Base-by-base conservation (phyloP, 1,140 invertebrate species). In the Halesus radiatus region DNA sequence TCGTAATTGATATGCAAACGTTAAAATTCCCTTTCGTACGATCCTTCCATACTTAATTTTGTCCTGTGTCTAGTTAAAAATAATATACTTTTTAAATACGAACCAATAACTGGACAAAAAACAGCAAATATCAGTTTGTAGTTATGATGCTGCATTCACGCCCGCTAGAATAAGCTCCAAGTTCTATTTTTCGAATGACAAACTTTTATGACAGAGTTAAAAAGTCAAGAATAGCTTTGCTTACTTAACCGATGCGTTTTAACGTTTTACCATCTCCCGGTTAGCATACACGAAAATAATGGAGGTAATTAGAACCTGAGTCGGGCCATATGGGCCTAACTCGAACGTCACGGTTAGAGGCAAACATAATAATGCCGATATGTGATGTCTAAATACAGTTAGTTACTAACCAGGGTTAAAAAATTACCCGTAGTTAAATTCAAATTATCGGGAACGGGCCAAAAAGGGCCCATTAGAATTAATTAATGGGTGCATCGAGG, bases 221-320 rank as follows among this genome's bases (percentile, higher is more conserved):
- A 74, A 74, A 74, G 50, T 16, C 52, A 26, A 56, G 52, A 74
- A 74, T 74, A 74, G 50, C 70, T 54, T 56, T 74, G 70, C 70
- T 74, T 74, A 29, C 53, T 74, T 74, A 56, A 29, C 18, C 70
- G 52, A 29, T 74, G 70, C 66, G 29, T 45, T 70, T 70, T 20
- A 70, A 50, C 66, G 7, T 70, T 74, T 74, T 74, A 56, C 23
- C 5, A 1, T 73, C 70, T 29, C 26, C 52, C 6, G 26, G 50
- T 74, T 56, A 22, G 29, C 62, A 66, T 66, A 16, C n/a, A 26
- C n/a, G 37, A 70, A 54, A 74, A 74, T 74, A 74, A 74, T 74
- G 53, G 23, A 22, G 50, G 23, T 74, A 56, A 74, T 74, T 74
- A 74, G 70, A 56, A 3, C 13, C 15, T 5, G 22, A 18, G 50